Percentiles rank a stretch among this genome's conserved stretches.
Conservation (phyloP, 1,140 invertebrate genomes). For the Anadara kagoshimensis region DNA sequence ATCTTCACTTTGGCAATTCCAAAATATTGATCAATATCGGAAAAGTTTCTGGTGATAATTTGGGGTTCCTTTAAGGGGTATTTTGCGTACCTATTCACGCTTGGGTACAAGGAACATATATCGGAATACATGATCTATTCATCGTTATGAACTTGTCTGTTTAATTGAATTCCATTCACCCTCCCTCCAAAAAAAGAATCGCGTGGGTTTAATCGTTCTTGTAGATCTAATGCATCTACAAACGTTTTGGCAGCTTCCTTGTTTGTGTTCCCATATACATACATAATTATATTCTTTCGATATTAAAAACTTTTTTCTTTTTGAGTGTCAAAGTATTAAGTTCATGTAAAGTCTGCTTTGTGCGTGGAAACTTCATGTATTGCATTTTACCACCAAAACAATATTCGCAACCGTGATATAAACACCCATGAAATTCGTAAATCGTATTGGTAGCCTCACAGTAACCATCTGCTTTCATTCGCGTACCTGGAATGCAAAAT, state of each 20-base stretch:
- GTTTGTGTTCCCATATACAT: conserved; percentile 41
- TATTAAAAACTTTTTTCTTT: conserved; percentile 19
- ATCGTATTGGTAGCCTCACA: conserved; percentile 22
- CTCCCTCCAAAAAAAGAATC: conserved; percentile 4
- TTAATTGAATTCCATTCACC: neutral
- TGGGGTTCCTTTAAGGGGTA: conserved; percentile 16
- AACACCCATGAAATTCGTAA: conserved; percentile 49
- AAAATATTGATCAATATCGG: conserved; percentile 14
- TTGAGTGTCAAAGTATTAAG: conserved; percentile 25
- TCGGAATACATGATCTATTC: conserved; percentile 5
- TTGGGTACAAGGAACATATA: conserved; percentile 12
- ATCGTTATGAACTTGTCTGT: neutral
- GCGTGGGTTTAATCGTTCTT: conserved; percentile 5
- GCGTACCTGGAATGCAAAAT: conserved; percentile 3
- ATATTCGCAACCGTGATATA: conserved; percentile 49
- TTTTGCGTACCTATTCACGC: conserved; percentile 12
- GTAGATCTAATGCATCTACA: conserved; percentile 27
- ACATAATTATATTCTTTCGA: conserved; percentile 32
- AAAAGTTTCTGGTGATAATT: conserved; percentile 3
- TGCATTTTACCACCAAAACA: conserved; percentile 33
- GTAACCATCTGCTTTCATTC: conserved; percentile 35
- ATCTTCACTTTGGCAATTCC: conserved; percentile 24
- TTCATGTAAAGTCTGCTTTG: conserved; percentile 32
- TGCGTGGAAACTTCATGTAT: conserved; percentile 9
- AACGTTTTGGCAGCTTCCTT: conserved; percentile 21